A percentile compares a stretch with the other conserved stretches of the same genome.
Conservation (phyloP, 1,140 invertebrate species). For the Belonocnema kinseyi region DNA sequence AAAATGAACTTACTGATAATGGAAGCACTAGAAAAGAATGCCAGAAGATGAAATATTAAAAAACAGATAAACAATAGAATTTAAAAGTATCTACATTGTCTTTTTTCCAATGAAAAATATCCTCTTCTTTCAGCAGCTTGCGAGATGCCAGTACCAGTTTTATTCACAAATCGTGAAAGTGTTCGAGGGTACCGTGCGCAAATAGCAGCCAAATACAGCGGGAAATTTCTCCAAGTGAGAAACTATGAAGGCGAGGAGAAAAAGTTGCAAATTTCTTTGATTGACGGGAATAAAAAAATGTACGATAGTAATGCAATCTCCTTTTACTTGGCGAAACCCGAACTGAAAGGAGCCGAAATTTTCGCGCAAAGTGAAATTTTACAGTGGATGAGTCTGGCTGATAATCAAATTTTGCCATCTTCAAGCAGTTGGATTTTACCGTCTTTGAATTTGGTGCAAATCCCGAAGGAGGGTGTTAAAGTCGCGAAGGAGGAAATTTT, state of each 20-base stretch:
- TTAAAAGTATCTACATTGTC: too few species aligned
- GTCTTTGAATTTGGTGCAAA: slow-evolving; percentile 40
- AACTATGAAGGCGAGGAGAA: slow-evolving; percentile 32
- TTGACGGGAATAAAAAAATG: slow-evolving; percentile 74
- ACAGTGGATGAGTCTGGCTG: slow-evolving; percentile 82
- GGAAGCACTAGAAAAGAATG: too few species aligned
- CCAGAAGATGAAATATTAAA: too few species aligned
- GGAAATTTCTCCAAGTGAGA: slow-evolving; percentile 61
- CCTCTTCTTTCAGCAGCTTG: background rate
- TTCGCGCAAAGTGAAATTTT: slow-evolving; percentile 78
- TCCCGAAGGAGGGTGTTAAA: slow-evolving; percentile 42
- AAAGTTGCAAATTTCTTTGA: slow-evolving; percentile 47
- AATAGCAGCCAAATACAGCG: slow-evolving; percentile 76
- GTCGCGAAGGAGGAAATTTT: slow-evolving; percentile 58
- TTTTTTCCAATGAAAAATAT: too few species aligned
- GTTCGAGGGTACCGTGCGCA: slow-evolving; percentile 74
- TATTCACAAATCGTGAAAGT: slow-evolving; percentile 74
- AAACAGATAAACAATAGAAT: too few species aligned
- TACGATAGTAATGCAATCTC: slow-evolving; percentile 82
- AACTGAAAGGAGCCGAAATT: slow-evolving; percentile 74
- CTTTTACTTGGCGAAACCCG: slow-evolving; percentile 78
- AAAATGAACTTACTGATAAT: too few species aligned
- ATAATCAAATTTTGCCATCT: slow-evolving; percentile 80
- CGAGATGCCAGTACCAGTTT: slow-evolving; percentile 44
- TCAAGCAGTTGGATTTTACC: slow-evolving; percentile 81